These are phyloP conservation scores for Leptinotarsa juncta DNA, from an alignment of 2,888 invertebrate species.

Conservation along the genomic window DNA sequence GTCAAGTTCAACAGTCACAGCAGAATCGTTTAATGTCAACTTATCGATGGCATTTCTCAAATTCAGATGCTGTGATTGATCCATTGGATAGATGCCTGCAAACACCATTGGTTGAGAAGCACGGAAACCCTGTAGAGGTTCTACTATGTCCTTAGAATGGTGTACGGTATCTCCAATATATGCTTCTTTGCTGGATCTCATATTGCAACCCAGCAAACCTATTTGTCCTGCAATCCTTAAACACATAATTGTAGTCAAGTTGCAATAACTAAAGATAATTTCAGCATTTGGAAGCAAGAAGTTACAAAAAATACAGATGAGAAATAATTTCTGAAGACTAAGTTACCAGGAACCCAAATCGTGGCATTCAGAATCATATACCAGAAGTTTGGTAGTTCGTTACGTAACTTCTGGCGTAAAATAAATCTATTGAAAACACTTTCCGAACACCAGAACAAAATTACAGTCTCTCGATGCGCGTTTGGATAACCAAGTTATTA, in stretches of 20 bases:
- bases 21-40: conserved; percentile 93
- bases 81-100: conserved; percentile 91
- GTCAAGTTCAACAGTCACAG: conserved; percentile 84
- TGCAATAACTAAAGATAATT: no score
- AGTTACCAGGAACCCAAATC: no score
- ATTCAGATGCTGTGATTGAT: conserved; percentile 84
- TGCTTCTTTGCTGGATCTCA: conserved; percentile 80
- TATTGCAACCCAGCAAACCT: conserved; percentile 86
- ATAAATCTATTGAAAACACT: no score
- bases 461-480: no score
- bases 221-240: conserved; percentile 88
- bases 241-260: conserved; percentile 16
- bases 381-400: no score
- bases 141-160: conserved; percentile 68
- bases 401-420: no score
- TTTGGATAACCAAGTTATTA: no score
- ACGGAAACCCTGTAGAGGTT: conserved; percentile 74
- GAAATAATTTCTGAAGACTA: no score
- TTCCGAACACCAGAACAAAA: no score
- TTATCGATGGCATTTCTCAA: conserved; percentile 89
- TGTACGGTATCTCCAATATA: conserved; percentile 82
- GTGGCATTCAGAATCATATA: no score
- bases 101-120: conserved; percentile 84
- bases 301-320: no score
- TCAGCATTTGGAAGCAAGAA: no score